Evolutionary conservation across 2,113 vertebrate species (phyloP), one percentile per base, ranked within the genome.

Genomic region (Nymphicus hollandicus): DNA sequence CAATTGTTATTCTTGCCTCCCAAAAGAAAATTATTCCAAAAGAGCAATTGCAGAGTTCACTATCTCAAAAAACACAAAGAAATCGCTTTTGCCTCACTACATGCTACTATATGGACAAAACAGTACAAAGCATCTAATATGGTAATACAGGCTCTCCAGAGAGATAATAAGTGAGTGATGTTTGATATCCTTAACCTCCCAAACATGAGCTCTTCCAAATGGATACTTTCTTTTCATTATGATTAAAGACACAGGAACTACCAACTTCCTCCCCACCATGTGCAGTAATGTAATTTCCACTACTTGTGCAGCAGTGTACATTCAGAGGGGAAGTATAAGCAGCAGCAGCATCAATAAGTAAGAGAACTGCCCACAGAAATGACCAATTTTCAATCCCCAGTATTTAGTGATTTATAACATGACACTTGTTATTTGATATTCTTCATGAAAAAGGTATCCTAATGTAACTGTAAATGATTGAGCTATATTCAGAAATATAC

Each of bases 11-110:
- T 28, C 49, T 69, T 78, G 27, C 37, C 55, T 90, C 29, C 31
- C 61, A 83, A 91, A 81, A 72, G 25, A 24, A 69, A 82, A 89
- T 52, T 85, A 50, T 73, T 63, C 12, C 39, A 52, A 66, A 72
- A 65, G 64, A 60, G 11, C 49, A 77, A 74, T 1, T 80, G 43
- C 46, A 64, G 65, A 74, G 22, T 55, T 33, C 85, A 43, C 7
- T 7, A 16, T 4, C 49, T 71, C 44, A 64, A 88, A 95, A 53
- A 39, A 6, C 12, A 31, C 27, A 47, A 14, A 50, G 24, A 53
- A 84, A 7, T 3, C 16, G 9, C 6, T 56, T 88, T 28, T 20
- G 13, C 19, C 41, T 43, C 20, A 6, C 27, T 20, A 0, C 1
- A 1, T 43, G 10, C 60, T 52, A 13, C 9, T 44, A 28, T 16